Base-by-base conservation (phyloP, 37 sponge, comb jelly and placozoan genomes). In the Ephydatia muelleri region DNA sequence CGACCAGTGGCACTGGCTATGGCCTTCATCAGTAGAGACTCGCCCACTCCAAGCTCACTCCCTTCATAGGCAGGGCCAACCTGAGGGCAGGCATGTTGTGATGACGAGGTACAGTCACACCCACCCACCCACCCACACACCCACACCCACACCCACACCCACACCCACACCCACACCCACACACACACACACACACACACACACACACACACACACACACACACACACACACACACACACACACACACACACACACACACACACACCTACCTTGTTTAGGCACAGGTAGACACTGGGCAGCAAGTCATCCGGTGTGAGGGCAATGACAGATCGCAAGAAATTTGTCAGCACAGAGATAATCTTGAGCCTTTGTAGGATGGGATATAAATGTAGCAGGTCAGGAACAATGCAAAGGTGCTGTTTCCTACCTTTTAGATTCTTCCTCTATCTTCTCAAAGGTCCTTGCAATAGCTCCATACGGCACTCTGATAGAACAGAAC, bases 31-130 rank as follows among this genome's bases (percentile, higher is more conserved):
- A 97, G 86, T 14, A 95, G 65, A 0, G 86, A 83, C 75, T 97
- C 97, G 3, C 97, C 97, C 27, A 99, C 87, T 3, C 99, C 97
- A 21, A 99, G 75, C 81, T 97, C 97, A 68, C 93, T 76, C 16
- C 99, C 99, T 35, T 95, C 88, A 81, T 97, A 95, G 33, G 97
- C 97, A 3, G 97, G 95, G 6, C 88, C 97, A 13, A 99, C 79
- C 95, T 98, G 82, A 9, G 25, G 37, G 65, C 26, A 36, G 34
- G 22, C 68, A 86, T 23, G n/a, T 48, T 3, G 16, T 68, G 9
- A 26, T 11, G 21, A 77, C 38, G 25, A 11, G 67, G 2, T 66
- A 23, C 0, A 4, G 39, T 66, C 33, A 67, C 12, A 35, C 4
- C 3, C 5, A 21, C 65, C 2, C 29, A 28, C 43, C 19, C 75